Base-by-base conservation (phyloP, 2,888 invertebrate genomes). In the Caenorhabditis wallacei region DNA sequence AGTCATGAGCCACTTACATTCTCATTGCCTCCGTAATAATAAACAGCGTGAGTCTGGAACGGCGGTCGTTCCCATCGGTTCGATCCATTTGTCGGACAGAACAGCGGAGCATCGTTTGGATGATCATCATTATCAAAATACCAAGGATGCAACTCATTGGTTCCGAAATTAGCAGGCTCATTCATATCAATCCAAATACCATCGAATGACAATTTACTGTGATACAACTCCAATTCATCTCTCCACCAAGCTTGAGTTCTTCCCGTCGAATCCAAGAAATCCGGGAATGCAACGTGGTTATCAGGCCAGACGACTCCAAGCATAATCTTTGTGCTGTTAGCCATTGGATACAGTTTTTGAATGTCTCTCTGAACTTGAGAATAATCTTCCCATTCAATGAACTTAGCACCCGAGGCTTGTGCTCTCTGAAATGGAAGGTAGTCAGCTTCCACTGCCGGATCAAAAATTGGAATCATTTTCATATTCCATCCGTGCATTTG, bases 121-220 rank as follows among this genome's bases (percentile, higher is more conserved):
- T 90, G 88, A 56, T 87, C 88, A 5, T 74, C 53, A 59, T 70
- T 82, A 72, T 87, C 88, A 51, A 78, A 88, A 71, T 85, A 80
- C 87, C 88, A 88, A 8, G 89, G 89, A 80, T 89, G 84, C n/a
- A 82, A 61, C 8, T 88, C 85, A 69, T 90, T 91, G 0, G 91
- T 91, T 24, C 84, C 93, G 92, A 96, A 96, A 93, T 96, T 96
- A 0, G 95, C 95, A 0, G 96, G 96, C 91, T 96, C 96, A 93
- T 96, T 96, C 96, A 96, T 96, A 90, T 96, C 95, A 88, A 96
- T 95, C 96, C 96, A 96, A 54, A 95, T 94, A 10, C 96, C 96
- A 90, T 96, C 96, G 89, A 94, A 95, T 1, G 94, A 92, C 66
- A 90, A 76, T 69, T 84, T 56, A 10, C 86, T 37, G 16, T 87